Evolutionary conservation across 2,113 vertebrate genomes (phyloP).

Genomic region (Zootoca vivipara): DNA sequence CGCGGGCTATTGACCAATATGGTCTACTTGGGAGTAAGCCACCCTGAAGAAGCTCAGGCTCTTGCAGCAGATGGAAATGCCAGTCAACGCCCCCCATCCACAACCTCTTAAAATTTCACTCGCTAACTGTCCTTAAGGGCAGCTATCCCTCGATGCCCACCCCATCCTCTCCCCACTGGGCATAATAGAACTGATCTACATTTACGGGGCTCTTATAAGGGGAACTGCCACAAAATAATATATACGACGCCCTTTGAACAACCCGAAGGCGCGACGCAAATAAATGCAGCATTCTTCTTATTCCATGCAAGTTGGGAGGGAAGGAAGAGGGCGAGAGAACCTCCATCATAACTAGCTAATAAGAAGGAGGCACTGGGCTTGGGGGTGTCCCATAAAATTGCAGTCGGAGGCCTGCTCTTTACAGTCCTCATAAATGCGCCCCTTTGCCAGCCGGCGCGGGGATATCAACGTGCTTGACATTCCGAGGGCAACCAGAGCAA

Average conservation of each 20-base stretch:
- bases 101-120: not conserved
- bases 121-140: too few relatives aligned
- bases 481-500: slow-evolving; percentile 23
- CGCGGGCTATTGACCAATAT: too few relatives aligned
- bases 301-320: not conserved
- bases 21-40: not conserved
- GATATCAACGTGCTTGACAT: slow-evolving; percentile 46
- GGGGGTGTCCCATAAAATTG: slow-evolving; percentile 58
- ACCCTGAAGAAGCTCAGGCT: not conserved
- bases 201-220: not conserved
- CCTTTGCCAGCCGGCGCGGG: slow-evolving; percentile 18
- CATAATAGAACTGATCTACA: not conserved
- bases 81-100: too few relatives aligned
- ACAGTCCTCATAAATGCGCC: slow-evolving; percentile 37
- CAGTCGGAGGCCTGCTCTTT: slow-evolving; percentile 41
- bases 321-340: not conserved
- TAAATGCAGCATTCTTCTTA: not conserved
- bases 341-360: slow-evolving; percentile 48
- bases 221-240: not conserved
- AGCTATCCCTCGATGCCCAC: not conserved
- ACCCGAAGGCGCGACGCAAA: not conserved
- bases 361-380: slow-evolving; percentile 52
- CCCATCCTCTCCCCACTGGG: not conserved
- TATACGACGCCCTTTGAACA: not conserved
- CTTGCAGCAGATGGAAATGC: not conserved